Percentiles rank a stretch among this genome's conserved stretches.
Evolutionary conservation across 2,888 invertebrate genomes (phyloP).

Genomic region (Mythimna impura): DNA sequence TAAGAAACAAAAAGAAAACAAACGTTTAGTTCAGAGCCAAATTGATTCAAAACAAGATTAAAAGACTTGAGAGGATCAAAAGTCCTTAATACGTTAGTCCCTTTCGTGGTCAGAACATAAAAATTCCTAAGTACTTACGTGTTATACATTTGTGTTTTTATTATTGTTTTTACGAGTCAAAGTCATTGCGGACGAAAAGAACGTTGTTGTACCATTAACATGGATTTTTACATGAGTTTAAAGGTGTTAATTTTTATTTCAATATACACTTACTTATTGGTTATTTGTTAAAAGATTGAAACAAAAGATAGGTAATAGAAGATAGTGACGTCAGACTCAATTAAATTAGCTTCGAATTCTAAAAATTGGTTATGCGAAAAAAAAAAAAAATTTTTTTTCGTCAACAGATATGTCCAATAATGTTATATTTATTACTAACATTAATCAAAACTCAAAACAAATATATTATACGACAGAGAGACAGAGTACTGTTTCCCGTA

Average conservation of each 20-base stretch:
- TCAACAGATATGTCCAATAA: not conserved
- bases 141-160: constrained; percentile 53
- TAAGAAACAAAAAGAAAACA: constrained; percentile 22
- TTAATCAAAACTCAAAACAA: not conserved
- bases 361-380: no score
- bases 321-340: not conserved
- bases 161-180: constrained; percentile 66
- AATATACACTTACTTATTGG: not conserved
- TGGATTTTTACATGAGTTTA: constrained; percentile 24
- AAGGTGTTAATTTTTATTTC: constrained; percentile 30
- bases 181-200: constrained; percentile 71
- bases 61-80: constrained; percentile 42
- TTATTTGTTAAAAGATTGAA: not conserved
- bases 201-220: constrained; percentile 55
- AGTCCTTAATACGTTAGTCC: constrained; percentile 34
- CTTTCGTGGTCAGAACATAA: constrained; percentile 54
- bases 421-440: not conserved
- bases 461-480: not conserved
- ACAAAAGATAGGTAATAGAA: not conserved
- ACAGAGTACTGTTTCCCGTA: not conserved
- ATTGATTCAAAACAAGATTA: constrained; percentile 53
- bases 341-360: not conserved
- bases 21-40: constrained; percentile 30
- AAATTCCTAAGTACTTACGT: constrained; percentile 51
- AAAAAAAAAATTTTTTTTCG: not conserved